phyloP scores from a whole-genome alignment of 2,113 vertebrate genomes.

The Paedocypris sp. region DNA sequence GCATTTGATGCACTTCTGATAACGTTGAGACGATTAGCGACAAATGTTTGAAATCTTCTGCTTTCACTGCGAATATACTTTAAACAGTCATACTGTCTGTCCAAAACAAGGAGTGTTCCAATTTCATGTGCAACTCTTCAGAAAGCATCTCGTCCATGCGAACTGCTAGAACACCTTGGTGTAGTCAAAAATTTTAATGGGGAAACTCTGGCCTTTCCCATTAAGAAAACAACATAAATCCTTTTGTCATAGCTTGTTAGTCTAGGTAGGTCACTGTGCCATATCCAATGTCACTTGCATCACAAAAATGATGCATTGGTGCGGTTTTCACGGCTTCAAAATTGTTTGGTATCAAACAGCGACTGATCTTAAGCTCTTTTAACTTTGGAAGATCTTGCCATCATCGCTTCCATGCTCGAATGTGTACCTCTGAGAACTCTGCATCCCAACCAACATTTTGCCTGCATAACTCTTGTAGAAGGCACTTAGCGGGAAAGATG shows the following conservation, averaged over 20 bases:
- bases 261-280: background rate
- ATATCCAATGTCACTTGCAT: slow-evolving; percentile 18
- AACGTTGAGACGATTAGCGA: background rate
- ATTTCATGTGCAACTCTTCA: background rate
- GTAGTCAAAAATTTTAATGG: background rate
- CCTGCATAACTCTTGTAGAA: slow-evolving; percentile 10
- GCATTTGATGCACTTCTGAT: background rate
- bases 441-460: slow-evolving; percentile 1
- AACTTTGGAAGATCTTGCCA: background rate
- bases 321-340: background rate
- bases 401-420: background rate
- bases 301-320: slow-evolving; percentile 12
- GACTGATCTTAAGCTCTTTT: background rate
- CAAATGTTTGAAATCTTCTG: slow-evolving; percentile 12
- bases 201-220: slow-evolving; percentile 14
- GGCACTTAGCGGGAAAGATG: background rate
- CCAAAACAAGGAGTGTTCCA: background rate
- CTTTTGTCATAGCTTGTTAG: background rate
- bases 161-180: background rate
- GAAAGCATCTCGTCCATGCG: slow-evolving; percentile 9
- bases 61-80: slow-evolving; percentile 2
- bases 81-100: slow-evolving; percentile 8
- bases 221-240: background rate
- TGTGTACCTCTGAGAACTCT: background rate
- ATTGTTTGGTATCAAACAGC: background rate